Percentiles rank a stretch among this genome's conserved stretches.
Evolutionary conservation across 2,888 invertebrate species (phyloP).

Genomic region (Lampropteryx suffumata): DNA sequence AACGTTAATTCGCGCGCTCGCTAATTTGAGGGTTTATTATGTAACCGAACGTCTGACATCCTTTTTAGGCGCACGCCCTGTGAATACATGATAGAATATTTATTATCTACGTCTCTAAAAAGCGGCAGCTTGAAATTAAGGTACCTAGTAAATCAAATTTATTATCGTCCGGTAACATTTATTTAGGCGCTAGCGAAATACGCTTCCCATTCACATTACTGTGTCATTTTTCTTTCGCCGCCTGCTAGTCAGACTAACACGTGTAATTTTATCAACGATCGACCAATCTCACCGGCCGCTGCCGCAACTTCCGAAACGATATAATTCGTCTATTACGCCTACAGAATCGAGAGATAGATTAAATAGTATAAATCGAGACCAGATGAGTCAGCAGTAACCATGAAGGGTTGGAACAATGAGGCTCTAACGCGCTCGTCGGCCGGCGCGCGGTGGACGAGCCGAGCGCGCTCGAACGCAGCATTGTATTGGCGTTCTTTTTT

Average conservation of each 20-base stretch:
- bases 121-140: conserved; percentile 31
- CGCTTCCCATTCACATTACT: conserved; percentile 55
- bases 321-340: conserved; percentile 70
- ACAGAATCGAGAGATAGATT: conserved; percentile 67
- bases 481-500: conserved; percentile 54
- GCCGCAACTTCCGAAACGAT: conserved; percentile 58
- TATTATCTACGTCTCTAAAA: conserved; percentile 13
- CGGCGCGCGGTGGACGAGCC: conserved; percentile 45
- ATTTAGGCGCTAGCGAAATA: conserved; percentile 54
- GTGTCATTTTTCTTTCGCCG: conserved; percentile 55
- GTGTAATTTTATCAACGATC: conserved; percentile 59
- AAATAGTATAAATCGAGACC: conserved; percentile 76
- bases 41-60: conserved; percentile 65
- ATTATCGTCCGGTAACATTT: conserved; percentile 53
- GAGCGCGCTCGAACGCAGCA: conserved; percentile 46
- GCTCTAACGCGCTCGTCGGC: conserved; percentile 35
- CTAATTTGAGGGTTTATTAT: conserved; percentile 79
- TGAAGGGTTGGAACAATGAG: conserved; percentile 62
- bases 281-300: conserved; percentile 55
- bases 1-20: conserved; percentile 72
- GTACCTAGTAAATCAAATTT: conserved; percentile 54
- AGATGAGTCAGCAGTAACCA: conserved; percentile 66
- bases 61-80: conserved; percentile 60
- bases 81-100: conserved; percentile 62
- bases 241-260: conserved; percentile 43